Evolutionary conservation across 1,140 invertebrate genomes (phyloP), one percentile per base, ranked within the genome.

Genomic region (Holotrichia oblita): DNA sequence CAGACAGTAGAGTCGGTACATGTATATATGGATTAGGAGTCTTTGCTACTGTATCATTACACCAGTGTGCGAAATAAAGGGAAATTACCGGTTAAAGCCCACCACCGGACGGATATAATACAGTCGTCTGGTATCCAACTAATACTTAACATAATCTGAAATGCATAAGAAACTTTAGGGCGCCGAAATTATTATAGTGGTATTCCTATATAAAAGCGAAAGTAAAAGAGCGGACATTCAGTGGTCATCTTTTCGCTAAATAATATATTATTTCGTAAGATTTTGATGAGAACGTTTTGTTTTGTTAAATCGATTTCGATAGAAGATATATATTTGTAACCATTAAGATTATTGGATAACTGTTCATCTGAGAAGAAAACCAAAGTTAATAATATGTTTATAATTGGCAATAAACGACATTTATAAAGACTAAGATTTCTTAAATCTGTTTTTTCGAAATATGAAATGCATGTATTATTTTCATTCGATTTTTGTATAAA

Each of bases 1-100:
- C 48, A 55, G 48, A 55, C 48, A 55, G 48, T 55, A n/a, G 48
- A 55, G 48, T 55, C 17, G 14, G 17, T 55, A 55, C 48, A 17
- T 17, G 48, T 55, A 55, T n/a, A 55, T 20, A n/a, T 55, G 48
- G 48, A 55, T 55, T 55, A 55, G 48, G 48, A 55, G 48, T 55
- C 48, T 55, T 55, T 55, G 48, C 48, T 55, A 55, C 48, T 55
- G 48, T 55, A 55, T 55, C 48, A 55, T 55, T 55, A 55, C 48
- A 55, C 17, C 48, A 55, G 48, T 55, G 48, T 55, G 48, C 48
- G 48, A 55, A 55, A 55, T 55, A 55, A 14, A 55, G 48, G 48
- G 48, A 55, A 55, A 55, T 55, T 55, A 17, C 48, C 48, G 48
- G 48, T 55, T 55, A 55, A 55, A 55, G 48, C 48, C 48, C 48